A percentile compares a stretch with the other conserved stretches of the same genome.
These are phyloP conservation scores for Phthorimaea operculella DNA, from an alignment of 1,140 invertebrate genomes.

Conservation along the genomic window DNA sequence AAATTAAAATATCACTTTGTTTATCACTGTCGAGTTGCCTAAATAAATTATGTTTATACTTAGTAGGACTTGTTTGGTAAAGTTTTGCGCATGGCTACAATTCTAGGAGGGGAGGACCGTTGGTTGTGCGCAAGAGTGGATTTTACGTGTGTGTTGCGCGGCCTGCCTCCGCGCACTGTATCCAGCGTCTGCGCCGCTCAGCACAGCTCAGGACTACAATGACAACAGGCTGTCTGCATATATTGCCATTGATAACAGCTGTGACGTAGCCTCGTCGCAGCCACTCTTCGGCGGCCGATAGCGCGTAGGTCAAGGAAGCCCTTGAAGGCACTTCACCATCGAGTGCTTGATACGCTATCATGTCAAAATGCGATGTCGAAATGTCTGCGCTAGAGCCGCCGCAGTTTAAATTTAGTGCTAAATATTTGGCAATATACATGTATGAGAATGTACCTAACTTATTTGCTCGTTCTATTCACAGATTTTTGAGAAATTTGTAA, in stretches of 20 bases:
- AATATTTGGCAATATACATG: too few species aligned
- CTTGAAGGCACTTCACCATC: too few species aligned
- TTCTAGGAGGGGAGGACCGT: not conserved
- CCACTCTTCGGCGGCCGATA: not conserved
- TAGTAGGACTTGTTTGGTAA: slow-evolving; percentile 19
- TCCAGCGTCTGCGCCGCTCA: not conserved
- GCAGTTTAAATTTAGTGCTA: too few species aligned
- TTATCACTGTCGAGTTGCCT: slow-evolving; percentile 1
- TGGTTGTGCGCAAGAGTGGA: slow-evolving; percentile 1
- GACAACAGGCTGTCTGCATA: not conserved
- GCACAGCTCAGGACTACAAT: not conserved
- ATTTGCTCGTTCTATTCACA: too few species aligned
- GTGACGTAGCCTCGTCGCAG: not conserved
- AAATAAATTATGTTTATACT: slow-evolving; percentile 4
- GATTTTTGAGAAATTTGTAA: too few species aligned
- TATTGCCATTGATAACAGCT: not conserved
- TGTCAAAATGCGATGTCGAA: too few species aligned
- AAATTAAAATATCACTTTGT: not conserved
- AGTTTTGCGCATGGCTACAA: slow-evolving; percentile 10
- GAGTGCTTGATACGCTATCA: too few species aligned
- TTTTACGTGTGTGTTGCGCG: slow-evolving; percentile 9
- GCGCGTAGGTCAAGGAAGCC: not conserved
- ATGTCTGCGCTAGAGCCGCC: too few species aligned
- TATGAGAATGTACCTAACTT: too few species aligned
- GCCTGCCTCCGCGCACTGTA: slow-evolving; percentile 18